Conservation (phyloP, 1,140 invertebrate genomes). For the Lepidotrigona ventralis region DNA sequence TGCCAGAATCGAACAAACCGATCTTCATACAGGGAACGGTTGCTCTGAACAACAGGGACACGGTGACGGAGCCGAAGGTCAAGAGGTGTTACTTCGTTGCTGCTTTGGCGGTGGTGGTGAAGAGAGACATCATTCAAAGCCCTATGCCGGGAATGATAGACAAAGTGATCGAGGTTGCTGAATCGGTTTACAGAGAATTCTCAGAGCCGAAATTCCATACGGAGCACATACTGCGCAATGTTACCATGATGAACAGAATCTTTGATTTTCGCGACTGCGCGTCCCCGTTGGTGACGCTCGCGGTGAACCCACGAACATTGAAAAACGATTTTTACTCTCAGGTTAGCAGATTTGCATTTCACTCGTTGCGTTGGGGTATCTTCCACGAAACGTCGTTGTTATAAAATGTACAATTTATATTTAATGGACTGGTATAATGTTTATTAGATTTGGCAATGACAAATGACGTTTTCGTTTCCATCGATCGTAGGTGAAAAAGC, state of each 20-base stretch:
- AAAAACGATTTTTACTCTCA: constrained; percentile 52
- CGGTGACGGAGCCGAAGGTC: constrained; percentile 67
- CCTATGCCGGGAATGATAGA: constrained; percentile 71
- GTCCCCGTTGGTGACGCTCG: constrained; percentile 58
- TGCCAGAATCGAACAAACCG: constrained; percentile 53
- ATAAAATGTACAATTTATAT: not conserved
- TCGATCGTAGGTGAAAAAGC: constrained; percentile 31
- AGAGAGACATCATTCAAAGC: constrained; percentile 74
- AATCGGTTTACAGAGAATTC: constrained; percentile 69
- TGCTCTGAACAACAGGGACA: constrained; percentile 62
- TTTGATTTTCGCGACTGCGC: constrained; percentile 75
- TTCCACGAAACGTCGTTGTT: not conserved
- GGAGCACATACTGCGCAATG: constrained; percentile 71
- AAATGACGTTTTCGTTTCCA: not conserved
- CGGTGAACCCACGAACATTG: constrained; percentile 31
- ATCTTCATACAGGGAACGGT: constrained; percentile 70
- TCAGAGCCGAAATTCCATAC: constrained; percentile 67
- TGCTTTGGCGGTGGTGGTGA: constrained; percentile 70
- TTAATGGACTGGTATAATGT: not conserved
- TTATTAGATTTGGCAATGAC: not conserved
- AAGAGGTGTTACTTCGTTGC: constrained; percentile 77
- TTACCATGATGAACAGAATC: constrained; percentile 72
- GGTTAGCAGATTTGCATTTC: not conserved
- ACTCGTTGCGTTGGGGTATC: not conserved
- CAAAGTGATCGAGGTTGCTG: constrained; percentile 70